A percentile compares a stretch with the other conserved stretches of the same genome.
Conservation (phyloP, 1,140 invertebrate species). For the Papilio dardanus region DNA sequence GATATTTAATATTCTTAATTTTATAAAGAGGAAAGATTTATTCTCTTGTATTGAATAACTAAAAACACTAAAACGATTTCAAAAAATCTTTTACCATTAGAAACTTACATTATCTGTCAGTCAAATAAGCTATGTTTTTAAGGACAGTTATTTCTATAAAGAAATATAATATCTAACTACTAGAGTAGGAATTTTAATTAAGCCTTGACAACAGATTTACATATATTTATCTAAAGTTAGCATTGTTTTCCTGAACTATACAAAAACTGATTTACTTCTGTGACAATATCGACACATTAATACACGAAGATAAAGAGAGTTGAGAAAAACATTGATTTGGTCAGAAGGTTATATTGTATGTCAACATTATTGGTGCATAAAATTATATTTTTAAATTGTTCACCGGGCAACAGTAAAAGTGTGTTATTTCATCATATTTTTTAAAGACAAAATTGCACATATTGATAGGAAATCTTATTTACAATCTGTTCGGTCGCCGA, state of each 20-base stretch:
- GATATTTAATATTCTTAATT: too few species aligned
- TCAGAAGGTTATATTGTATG: constrained; percentile 17
- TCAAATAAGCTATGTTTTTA: too few species aligned
- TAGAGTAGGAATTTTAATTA: too few species aligned
- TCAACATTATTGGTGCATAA: constrained; percentile 31
- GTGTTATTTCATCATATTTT: constrained; percentile 61
- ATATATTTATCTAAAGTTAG: background rate
- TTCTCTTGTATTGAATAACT: too few species aligned
- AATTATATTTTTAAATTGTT: constrained; percentile 32
- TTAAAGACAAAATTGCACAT: constrained; percentile 52
- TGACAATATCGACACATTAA: background rate
- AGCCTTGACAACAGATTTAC: background rate
- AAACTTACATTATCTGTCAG: too few species aligned
- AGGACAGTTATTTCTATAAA: too few species aligned
- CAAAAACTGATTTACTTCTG: background rate
- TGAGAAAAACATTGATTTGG: constrained; percentile 6
- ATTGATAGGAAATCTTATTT: constrained; percentile 57
- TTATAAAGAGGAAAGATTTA: too few species aligned
- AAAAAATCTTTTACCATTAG: too few species aligned
- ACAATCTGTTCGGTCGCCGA: constrained; percentile 64
- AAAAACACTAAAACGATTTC: too few species aligned
- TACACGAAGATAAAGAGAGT: background rate
- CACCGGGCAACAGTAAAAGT: constrained; percentile 33
- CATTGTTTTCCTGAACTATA: background rate
- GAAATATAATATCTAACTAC: too few species aligned